Base-by-base conservation (phyloP, 2,888 invertebrate species). In the Liopterus haemorrhoidalis region DNA sequence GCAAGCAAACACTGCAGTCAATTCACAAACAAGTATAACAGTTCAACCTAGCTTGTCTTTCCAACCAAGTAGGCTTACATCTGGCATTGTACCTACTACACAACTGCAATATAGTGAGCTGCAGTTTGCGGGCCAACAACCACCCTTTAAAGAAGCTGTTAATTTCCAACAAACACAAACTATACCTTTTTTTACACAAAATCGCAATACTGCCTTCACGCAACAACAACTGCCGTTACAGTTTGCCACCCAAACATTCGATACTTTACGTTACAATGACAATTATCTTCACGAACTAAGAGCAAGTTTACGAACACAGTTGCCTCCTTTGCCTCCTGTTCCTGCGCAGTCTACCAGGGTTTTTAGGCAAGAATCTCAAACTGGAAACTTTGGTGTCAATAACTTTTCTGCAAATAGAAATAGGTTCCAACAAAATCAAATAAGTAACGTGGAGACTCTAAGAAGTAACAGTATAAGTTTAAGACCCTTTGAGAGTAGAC, bases 1-100 rank as follows among this genome's bases (percentile, higher is more conserved):
- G 42, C 51, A 50, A 49, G 57, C 54, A 44, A 57, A 9, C 15
- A 65, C 44, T 61, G n/a, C n/a, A n/a, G n/a, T n/a, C n/a, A n/a
- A n/a, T n/a, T 39, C 44, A 44, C 48, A 41, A 15, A 55, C 57
- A 3, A 37, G 57, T 2, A 57, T 76, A n/a, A 64, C 71, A 3
- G 70, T 78, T 41, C 72, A 75, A 58, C 70, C 73, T 0, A 78
- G 76, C 49, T 66, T 66, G 57, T 69, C 66, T 56, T 71, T 66
- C 32, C 37, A 41, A 39, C 40, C 48, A 25, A 39, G 36, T 30
- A 5, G 12, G 3, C 31, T 41, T 18, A 45, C 11, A n/a, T 16
- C 16, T 20, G 8, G 11, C 12, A 21, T n/a, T 9, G n/a, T 28
- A 36, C 36, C 14, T 21, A 5, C 22, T 21, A 41, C 21, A 22